These are phyloP conservation scores for Trididemnum nubilum DNA, from an alignment of 23 tunicate species.

Conservation along the genomic window DNA sequence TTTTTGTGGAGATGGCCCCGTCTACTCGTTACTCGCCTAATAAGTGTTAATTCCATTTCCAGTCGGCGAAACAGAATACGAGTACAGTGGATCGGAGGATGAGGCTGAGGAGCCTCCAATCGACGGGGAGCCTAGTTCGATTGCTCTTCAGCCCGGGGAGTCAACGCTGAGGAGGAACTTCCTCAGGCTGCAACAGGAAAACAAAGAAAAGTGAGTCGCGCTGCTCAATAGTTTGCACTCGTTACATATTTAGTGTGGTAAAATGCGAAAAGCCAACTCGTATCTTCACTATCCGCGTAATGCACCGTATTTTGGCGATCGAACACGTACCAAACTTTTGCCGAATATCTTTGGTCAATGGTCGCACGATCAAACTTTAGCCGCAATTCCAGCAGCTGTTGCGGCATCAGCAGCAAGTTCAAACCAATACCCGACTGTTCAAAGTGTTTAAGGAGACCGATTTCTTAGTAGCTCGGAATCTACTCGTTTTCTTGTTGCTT, in stretches of 20 bases:
- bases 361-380: too few relatives aligned
- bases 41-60: too few relatives aligned
- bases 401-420: too few relatives aligned
- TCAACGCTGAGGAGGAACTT: slow-evolving; percentile 90
- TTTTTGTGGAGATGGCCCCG: neutral
- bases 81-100: slow-evolving; percentile 95
- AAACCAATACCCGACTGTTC: too few relatives aligned
- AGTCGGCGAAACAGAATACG: slow-evolving; percentile 86
- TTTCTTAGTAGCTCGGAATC: too few relatives aligned
- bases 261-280: neutral
- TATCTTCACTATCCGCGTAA: neutral
- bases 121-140: slow-evolving; percentile 87
- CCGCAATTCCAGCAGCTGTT: too few relatives aligned
- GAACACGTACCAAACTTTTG: too few relatives aligned
- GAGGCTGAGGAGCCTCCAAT: slow-evolving; percentile 94
- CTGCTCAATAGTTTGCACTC: neutral
- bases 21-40: neutral
- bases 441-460: too few relatives aligned
- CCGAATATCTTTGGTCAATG: too few relatives aligned
- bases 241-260: neutral
- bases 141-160: slow-evolving; percentile 87
- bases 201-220: slow-evolving; percentile 66
- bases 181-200: slow-evolving; percentile 74
- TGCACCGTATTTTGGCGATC: too few relatives aligned
- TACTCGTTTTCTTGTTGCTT: too few relatives aligned